Evolutionary conservation across 2,888 invertebrate genomes (phyloP).

Genomic region (Spilosoma lubricipeda): DNA sequence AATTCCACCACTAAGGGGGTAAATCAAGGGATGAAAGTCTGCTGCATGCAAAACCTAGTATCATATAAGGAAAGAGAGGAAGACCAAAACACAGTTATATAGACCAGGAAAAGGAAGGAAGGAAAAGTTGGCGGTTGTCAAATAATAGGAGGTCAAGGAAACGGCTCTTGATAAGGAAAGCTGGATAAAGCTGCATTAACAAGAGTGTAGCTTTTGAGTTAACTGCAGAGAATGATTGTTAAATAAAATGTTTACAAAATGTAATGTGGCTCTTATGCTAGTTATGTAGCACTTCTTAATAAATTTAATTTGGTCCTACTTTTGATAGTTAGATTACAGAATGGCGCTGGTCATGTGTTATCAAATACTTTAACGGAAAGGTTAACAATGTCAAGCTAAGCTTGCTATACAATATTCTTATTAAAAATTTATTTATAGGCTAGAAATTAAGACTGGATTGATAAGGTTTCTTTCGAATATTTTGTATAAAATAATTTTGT

Average conservation of each 20-base stretch:
- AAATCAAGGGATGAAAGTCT: too few species aligned
- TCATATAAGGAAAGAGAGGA: too few species aligned
- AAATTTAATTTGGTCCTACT: not conserved
- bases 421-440: not conserved
- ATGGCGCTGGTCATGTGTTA: not conserved
- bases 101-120: too few species aligned
- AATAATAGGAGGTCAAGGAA: too few species aligned
- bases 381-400: not conserved
- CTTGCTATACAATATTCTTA: not conserved
- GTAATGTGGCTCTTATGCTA: not conserved
- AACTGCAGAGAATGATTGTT: not conserved
- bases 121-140: too few species aligned
- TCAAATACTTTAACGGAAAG: not conserved
- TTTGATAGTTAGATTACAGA: not conserved
- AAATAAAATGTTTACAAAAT: not conserved
- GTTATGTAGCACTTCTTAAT: not conserved
- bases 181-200: too few species aligned
- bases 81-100: too few species aligned
- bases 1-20: too few species aligned
- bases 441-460: too few species aligned
- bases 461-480: not conserved
- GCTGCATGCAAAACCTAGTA: too few species aligned
- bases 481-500: not conserved
- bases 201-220: too few species aligned
- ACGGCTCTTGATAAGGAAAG: too few species aligned